These are phyloP conservation scores for Papilio machaon DNA, from an alignment of 1,140 invertebrate species.

Conservation along the genomic window DNA sequence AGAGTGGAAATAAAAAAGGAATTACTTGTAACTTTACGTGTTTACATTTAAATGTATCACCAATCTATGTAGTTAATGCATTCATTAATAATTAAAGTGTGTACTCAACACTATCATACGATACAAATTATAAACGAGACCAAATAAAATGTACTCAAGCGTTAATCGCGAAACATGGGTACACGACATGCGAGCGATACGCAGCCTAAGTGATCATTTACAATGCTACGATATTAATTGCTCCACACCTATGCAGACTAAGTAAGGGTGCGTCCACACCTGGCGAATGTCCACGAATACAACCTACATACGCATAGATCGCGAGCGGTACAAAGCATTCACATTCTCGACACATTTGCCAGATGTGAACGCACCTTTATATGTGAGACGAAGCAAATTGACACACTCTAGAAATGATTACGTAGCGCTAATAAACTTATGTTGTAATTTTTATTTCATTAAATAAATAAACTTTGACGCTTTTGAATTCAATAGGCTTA, in stretches of 20 bases:
- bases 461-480: background rate
- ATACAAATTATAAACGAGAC: conserved; percentile 41
- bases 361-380: background rate
- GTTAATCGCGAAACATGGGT: conserved; percentile 40
- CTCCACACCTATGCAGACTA: conserved; percentile 40
- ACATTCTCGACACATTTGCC: too few species aligned
- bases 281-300: too few species aligned
- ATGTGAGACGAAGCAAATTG: background rate
- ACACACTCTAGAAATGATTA: conserved; percentile 12
- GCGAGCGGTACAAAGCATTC: too few species aligned
- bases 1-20: background rate
- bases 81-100: conserved; percentile 28
- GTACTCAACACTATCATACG: conserved; percentile 21
- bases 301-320: too few species aligned
- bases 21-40: background rate
- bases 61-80: conserved; percentile 6
- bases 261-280: background rate
- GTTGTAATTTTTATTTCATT: background rate
- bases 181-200: conserved; percentile 40
- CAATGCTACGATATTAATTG: conserved; percentile 46
- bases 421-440: background rate
- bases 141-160: conserved; percentile 48
- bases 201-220: conserved; percentile 49
- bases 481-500: too few species aligned
- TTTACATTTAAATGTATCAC: background rate